Percentiles rank a stretch among this genome's conserved stretches.
Evolutionary conservation across 2,113 vertebrate species (phyloP).

Genomic region (Stercorarius parasiticus): DNA sequence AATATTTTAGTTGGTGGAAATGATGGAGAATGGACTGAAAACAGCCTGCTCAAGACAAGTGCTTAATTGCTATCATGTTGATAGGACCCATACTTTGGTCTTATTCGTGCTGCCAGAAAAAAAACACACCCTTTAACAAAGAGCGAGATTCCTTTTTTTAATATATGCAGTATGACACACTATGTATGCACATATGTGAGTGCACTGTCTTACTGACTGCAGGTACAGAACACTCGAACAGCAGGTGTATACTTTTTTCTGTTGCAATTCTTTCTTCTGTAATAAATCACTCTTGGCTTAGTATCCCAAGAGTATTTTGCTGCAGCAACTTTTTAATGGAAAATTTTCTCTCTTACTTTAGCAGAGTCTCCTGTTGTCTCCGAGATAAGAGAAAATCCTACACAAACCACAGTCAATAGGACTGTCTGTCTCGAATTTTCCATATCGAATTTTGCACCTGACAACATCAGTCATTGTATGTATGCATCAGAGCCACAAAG

Average conservation of each 20-base stretch:
- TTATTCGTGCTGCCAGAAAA: not conserved
- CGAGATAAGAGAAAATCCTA: not conserved
- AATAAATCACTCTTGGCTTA: not conserved
- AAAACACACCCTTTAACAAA: not conserved
- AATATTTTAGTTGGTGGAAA: not conserved
- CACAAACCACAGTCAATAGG: not conserved
- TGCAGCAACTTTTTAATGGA: not conserved
- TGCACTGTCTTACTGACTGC: not conserved
- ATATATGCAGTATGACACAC: not conserved
- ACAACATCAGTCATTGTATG: not conserved
- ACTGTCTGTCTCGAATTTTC: not conserved
- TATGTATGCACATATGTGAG: accelerated
- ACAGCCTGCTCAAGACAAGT: not conserved
- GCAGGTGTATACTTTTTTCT: not conserved
- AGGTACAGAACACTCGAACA: not conserved
- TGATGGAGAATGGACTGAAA: not conserved
- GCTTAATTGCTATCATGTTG: not conserved
- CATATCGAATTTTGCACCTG: not conserved
- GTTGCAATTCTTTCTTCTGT: not conserved
- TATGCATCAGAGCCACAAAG: not conserved
- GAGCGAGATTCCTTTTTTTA: not conserved
- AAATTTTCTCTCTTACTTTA: not conserved
- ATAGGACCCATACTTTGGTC: not conserved
- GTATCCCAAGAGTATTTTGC: not conserved
- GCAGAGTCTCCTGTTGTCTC: not conserved